phyloP scores from a whole-genome alignment of 1,140 invertebrate genomes.

The Neodiprion virginianus region DNA sequence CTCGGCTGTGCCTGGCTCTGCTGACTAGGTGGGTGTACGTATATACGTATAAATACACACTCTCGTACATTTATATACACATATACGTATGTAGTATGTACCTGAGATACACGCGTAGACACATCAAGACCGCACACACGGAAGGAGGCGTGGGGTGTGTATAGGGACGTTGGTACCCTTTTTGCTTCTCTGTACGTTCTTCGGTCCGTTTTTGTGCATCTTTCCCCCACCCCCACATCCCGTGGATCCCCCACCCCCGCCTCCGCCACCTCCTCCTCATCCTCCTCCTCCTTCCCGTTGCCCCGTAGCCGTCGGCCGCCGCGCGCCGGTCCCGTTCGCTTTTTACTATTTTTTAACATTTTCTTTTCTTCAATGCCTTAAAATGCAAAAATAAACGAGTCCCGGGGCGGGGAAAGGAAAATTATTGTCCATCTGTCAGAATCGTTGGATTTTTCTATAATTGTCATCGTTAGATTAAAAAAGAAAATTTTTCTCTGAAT shows the following conservation, averaged over 20 bases:
- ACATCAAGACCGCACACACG: background rate
- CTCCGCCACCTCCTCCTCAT: slow-evolving; percentile 17
- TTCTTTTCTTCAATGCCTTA: slow-evolving; percentile 60
- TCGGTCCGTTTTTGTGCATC: slow-evolving; percentile 55
- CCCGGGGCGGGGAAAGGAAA: slow-evolving; percentile 36
- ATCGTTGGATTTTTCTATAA: slow-evolving; percentile 39
- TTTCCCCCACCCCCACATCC: slow-evolving; percentile 23
- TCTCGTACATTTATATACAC: background rate
- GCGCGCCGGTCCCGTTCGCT: slow-evolving; percentile 49
- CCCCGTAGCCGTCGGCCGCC: slow-evolving; percentile 38
- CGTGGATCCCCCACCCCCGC: background rate
- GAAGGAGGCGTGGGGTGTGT: background rate
- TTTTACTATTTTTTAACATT: slow-evolving; percentile 58
- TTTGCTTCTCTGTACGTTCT: slow-evolving; percentile 50
- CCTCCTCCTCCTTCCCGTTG: slow-evolving; percentile 28
- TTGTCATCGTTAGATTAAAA: slow-evolving; percentile 30
- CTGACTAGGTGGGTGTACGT: background rate
- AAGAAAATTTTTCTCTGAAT: slow-evolving; percentile 50
- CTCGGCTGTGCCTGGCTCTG: background rate
- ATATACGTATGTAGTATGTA: background rate
- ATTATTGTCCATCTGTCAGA: slow-evolving; percentile 42
- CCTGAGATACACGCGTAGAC: too few relatives aligned
- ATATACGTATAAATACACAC: too few relatives aligned
- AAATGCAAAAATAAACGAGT: slow-evolving; percentile 61
- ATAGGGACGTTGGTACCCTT: slow-evolving; percentile 22